Evolutionary conservation across 2,113 vertebrate species (phyloP).

Genomic region (Sylvia atricapilla): DNA sequence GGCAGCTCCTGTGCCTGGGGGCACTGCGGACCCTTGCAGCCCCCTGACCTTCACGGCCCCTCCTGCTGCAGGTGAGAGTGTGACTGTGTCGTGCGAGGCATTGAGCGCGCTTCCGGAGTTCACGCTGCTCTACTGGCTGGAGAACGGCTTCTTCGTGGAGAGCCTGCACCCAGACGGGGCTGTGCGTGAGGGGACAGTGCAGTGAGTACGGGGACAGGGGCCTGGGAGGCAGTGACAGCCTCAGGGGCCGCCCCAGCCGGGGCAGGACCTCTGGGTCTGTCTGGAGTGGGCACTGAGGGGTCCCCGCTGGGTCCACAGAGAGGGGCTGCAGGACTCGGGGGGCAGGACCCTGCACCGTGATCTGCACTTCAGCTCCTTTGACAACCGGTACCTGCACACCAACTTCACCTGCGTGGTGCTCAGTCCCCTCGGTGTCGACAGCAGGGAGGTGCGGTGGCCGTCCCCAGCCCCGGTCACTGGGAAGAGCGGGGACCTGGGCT

Average conservation of each 20-base stretch:
- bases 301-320: background rate
- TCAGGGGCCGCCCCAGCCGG: fast-evolving
- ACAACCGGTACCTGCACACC: background rate
- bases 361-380: background rate
- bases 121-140: constrained; percentile 30
- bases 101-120: background rate
- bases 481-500: background rate
- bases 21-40: too few relatives aligned
- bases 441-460: background rate
- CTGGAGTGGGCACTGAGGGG: fast-evolving
- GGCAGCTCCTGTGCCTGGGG: background rate
- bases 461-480: background rate
- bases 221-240: background rate
- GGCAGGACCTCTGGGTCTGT: background rate
- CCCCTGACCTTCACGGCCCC: fast-evolving
- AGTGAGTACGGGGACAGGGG: background rate
- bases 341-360: background rate
- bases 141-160: background rate
- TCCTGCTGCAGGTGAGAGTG: fast-evolving
- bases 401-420: constrained; percentile 41
- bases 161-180: background rate
- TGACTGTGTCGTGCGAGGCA: background rate
- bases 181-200: background rate
- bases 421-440: background rate
- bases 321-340: background rate